Evolutionary conservation across 1,140 invertebrate genomes (phyloP).

Genomic region (Microplitis mediator): DNA sequence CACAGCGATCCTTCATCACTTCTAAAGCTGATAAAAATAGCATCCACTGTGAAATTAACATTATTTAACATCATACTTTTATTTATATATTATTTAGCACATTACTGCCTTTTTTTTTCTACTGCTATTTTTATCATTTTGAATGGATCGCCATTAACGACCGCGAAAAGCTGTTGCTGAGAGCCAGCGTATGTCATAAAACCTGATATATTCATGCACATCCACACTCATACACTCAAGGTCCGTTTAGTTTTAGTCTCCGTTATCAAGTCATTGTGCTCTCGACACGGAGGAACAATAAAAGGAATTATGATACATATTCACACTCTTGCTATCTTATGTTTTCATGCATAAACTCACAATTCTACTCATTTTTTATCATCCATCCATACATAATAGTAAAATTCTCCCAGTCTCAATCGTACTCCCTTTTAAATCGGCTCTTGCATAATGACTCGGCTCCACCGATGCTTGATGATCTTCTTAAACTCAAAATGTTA

Average conservation of each 20-base stretch:
- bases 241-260: not conserved
- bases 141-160: not conserved
- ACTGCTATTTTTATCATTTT: not conserved
- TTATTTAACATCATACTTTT: not conserved
- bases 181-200: conserved; percentile 3
- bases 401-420: not conserved
- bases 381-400: conserved; percentile 1
- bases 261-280: conserved; percentile 14
- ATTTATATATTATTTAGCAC: conserved; percentile 3
- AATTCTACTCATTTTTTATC: not conserved
- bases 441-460: no score
- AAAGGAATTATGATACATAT: conserved; percentile 1
- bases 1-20: conserved; percentile 9
- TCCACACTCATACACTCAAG: not conserved
- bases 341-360: not conserved
- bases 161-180: conserved; percentile 6
- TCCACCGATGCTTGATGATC: no score
- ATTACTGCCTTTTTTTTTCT: not conserved
- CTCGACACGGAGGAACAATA: conserved; percentile 15
- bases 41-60: conserved; percentile 8
- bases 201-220: not conserved
- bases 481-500: no score
- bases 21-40: conserved; percentile 23
- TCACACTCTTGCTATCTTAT: no score
- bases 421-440: no score